Conservation (phyloP, 2,888 invertebrate genomes). For the Heliconius hortense region DNA sequence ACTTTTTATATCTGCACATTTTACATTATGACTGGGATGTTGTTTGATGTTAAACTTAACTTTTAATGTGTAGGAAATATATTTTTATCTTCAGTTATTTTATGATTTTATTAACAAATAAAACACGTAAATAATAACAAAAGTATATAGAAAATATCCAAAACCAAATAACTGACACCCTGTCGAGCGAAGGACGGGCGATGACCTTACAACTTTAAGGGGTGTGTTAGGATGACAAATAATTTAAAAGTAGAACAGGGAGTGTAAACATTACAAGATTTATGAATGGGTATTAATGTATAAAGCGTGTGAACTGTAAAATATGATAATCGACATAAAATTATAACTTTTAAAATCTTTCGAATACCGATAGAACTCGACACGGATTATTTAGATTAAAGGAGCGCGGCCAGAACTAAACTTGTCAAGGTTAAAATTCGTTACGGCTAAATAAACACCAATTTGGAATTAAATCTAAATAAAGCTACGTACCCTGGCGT, state of each 20-base stretch:
- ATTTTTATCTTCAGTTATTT: background rate
- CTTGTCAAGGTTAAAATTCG: constrained; percentile 21
- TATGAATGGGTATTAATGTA: background rate
- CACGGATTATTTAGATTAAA: constrained; percentile 21
- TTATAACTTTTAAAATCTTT: background rate
- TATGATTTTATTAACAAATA: background rate
- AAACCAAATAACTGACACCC: constrained; percentile 48
- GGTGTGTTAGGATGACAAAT: constrained; percentile 46
- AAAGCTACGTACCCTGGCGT: background rate
- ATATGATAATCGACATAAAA: background rate
- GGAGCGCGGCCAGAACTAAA: constrained; percentile 20
- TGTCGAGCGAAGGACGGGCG: constrained; percentile 62
- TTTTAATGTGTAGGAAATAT: background rate
- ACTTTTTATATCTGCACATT: constrained; percentile 21
- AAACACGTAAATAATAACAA: background rate
- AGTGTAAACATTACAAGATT: background rate
- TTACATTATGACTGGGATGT: constrained; percentile 16
- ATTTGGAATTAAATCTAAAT: constrained; percentile 1
- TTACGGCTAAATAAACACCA: constrained; percentile 19
- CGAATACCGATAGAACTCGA: background rate
- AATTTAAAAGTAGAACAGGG: constrained; percentile 8
- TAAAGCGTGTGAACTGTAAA: background rate
- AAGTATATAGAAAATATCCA: background rate
- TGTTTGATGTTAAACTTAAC: constrained; percentile 4
- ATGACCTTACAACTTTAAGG: constrained; percentile 54